Conservation (phyloP, 1,140 invertebrate species). For the Ooceraea biroi region DNA sequence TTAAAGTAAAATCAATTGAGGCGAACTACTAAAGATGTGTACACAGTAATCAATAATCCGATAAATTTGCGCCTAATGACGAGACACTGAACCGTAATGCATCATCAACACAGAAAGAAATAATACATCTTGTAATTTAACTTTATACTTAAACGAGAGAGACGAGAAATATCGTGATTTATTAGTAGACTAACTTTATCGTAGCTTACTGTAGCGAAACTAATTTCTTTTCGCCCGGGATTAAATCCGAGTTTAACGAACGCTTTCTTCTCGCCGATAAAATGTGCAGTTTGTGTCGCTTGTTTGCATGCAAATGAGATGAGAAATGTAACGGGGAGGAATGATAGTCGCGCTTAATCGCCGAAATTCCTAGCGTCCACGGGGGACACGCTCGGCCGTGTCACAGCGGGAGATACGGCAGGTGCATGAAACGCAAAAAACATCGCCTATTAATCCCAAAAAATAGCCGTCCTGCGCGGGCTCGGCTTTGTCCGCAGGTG, state of each 20-base stretch:
- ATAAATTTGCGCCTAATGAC: background rate
- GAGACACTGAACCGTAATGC: background rate
- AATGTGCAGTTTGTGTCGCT: slow-evolving; percentile 17
- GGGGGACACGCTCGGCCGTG: background rate
- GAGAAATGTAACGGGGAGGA: slow-evolving; percentile 34
- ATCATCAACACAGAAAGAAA: too few species aligned
- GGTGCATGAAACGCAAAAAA: slow-evolving; percentile 4
- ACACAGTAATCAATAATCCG: background rate
- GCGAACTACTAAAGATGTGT: background rate
- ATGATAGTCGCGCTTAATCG: slow-evolving; percentile 34
- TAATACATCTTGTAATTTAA: too few species aligned
- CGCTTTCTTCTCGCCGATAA: background rate
- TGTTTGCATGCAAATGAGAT: slow-evolving; percentile 27
- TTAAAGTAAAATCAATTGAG: slow-evolving; percentile 1
- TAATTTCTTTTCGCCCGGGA: background rate
- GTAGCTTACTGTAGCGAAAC: background rate
- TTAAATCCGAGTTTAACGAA: slow-evolving; percentile 34
- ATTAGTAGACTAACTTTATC: too few species aligned
- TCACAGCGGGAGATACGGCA: background rate
- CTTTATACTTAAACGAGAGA: too few species aligned
- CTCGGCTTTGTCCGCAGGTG: background rate
- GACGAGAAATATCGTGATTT: too few species aligned
- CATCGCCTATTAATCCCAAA: slow-evolving; percentile 18
- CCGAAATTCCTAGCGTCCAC: slow-evolving; percentile 3
- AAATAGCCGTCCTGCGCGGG: background rate